Evolutionary conservation across 2,888 invertebrate genomes (phyloP), one percentile per base, ranked within the genome.

Genomic region (Prosopocoilus inquinatus): DNA sequence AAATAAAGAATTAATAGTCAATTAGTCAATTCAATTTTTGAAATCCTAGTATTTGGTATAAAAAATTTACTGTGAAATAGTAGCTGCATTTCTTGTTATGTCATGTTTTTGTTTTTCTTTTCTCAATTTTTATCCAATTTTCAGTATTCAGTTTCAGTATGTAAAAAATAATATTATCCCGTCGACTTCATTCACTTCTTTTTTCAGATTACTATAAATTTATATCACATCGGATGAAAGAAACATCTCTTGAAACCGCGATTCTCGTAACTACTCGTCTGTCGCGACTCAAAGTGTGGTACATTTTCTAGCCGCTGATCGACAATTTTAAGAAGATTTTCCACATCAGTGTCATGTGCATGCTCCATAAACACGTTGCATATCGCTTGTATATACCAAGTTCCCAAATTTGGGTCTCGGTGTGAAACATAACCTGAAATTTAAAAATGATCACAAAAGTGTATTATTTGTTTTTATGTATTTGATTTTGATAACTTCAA

Each of bases 311-410:
- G 75, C 61, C 73, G 67, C 43, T 71, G 58, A 69, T 86, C 84
- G 41, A 87, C 87, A 55, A 84, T 78, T 73, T 84, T 85, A 62
- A 89, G 75, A 70, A 90, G 80, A 64, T 81, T 80, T 71, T 87
- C 86, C 35, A 90, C 76, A 71, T 86, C 80, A 28, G 77, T 79
- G 66, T 84, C 78, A 72, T 84, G 83, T 9, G 88, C 87, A 70
- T 84, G 79, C 62, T 79, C 76, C 61, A 85, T 84, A 73, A 89
- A 84, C 64, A 84, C 80, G 64, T 82, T 74, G 74, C 88, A 88
- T 65, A 90, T 77, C 59, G 79, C 79, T 73, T 86, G 84, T 65
- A 90, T 85, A 75, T 87, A 89, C 88, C 88, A 89, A 41, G 87
- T 85, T 15, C 90, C 89, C 5, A 66, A 64, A 20, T 72, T 60